A percentile compares a stretch with the other conserved stretches of the same genome.
Conservation (phyloP, 2,888 invertebrate species). For the Luperina nickerlii region DNA sequence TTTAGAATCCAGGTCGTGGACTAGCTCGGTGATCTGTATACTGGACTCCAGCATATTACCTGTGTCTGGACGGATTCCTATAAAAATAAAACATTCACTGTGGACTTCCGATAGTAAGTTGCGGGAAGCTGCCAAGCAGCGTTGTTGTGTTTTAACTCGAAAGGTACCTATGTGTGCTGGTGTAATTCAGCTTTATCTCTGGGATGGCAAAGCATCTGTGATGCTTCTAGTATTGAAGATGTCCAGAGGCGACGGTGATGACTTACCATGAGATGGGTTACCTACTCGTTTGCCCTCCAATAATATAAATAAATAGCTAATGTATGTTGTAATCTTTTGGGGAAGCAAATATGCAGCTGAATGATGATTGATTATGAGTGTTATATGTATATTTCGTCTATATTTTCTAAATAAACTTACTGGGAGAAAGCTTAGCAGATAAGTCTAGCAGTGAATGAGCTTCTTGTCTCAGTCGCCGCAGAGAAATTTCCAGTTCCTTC, state of each 20-base stretch:
- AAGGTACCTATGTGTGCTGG: not conserved
- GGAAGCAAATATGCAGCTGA: not conserved
- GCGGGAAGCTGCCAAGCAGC: not conserved
- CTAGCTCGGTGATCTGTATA: slow-evolving; percentile 82
- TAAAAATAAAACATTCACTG: not conserved
- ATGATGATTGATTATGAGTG: not conserved
- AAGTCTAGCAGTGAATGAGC: slow-evolving; percentile 93
- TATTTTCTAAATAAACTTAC: slow-evolving; percentile 67
- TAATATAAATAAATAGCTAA: not conserved
- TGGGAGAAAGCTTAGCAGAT: slow-evolving; percentile 80
- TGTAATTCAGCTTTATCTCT: not conserved
- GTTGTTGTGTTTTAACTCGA: not conserved
- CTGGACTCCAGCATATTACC: slow-evolving; percentile 82
- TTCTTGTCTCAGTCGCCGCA: slow-evolving; percentile 92
- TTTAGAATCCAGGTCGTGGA: slow-evolving; percentile 75
- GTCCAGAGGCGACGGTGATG: too few relatives aligned
- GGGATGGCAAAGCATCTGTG: not conserved
- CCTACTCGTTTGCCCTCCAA: not conserved
- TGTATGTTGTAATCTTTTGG: not conserved
- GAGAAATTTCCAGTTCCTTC: slow-evolving; percentile 92
- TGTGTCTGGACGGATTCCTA: slow-evolving; percentile 75
- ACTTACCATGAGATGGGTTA: not conserved
- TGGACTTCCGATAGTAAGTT: not conserved
- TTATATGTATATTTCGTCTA: not conserved
- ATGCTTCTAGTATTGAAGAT: too few relatives aligned